A percentile compares a stretch with the other conserved stretches of the same genome.
Evolutionary conservation across 1,140 invertebrate species (phyloP).

Genomic region (Stegodyphus mimosarum): DNA sequence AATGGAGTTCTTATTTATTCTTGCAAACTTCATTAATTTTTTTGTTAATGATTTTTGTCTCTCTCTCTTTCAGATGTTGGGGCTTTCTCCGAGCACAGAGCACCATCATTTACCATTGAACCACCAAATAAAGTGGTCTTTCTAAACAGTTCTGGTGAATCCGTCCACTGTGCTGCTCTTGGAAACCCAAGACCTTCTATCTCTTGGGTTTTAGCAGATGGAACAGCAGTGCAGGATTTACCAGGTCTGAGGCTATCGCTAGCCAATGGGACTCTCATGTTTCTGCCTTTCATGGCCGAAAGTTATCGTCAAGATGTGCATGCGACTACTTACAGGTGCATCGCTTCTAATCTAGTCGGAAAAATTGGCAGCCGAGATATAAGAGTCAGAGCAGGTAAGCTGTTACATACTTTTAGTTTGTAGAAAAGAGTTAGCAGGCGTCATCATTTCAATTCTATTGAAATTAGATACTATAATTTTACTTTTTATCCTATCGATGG

Average conservation of each 20-base stretch:
- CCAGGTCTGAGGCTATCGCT: constrained; percentile 65
- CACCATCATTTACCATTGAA: constrained; percentile 62
- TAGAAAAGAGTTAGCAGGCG: no score
- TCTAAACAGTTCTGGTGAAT: constrained; percentile 67
- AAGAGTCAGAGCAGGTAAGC: constrained; percentile 67
- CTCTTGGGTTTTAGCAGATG: constrained; percentile 67
- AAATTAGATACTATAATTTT: background rate
- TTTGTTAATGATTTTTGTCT: no score
- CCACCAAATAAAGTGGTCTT: constrained; percentile 66
- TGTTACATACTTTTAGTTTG: background rate
- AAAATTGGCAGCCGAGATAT: constrained; percentile 67
- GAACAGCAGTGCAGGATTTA: constrained; percentile 64
- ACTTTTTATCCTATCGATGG: no score
- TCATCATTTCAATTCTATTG: background rate
- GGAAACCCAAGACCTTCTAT: constrained; percentile 68
- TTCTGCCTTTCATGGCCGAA: constrained; percentile 91
- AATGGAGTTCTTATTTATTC: no score
- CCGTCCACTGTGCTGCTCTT: constrained; percentile 67
- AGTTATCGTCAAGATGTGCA: constrained; percentile 76
- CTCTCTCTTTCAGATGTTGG: constrained; percentile 22
- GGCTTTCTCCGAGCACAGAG: constrained; percentile 47
- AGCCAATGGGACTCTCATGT: constrained; percentile 73
- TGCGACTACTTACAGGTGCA: constrained; percentile 66
- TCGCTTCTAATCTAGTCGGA: constrained; percentile 67
- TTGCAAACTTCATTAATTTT: no score